Base-by-base conservation (phyloP, 2,888 invertebrate genomes). In the Acleris emargana region DNA sequence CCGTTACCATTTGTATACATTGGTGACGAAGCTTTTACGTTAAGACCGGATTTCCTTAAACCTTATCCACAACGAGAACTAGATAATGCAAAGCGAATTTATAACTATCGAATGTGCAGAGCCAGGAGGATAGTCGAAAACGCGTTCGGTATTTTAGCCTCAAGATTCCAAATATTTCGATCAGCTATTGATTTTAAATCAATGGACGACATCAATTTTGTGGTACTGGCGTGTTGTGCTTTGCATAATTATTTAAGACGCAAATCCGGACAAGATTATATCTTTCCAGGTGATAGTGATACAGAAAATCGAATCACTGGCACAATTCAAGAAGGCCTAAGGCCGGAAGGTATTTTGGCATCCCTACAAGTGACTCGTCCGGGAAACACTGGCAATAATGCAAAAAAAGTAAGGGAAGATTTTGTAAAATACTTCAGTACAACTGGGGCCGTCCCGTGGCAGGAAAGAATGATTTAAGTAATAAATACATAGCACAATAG, bases 91-190 rank as follows among this genome's bases (percentile, higher is more conserved):
- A 67, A 59, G 58, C 61, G 62, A 62, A 70, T 69, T 22, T 71
- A 53, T 58, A 70, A 71, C 55, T 70, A 70, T 58, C 59, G 69
- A 64, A 9, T 70, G 7, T 68, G 53, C 55, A 68, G 71, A 68
- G 68, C 71, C 17, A 52, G 70, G 49, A 59, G 70, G 45, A 61
- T 69, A 47, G 66, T 69, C 54, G 70, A 69, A 68, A 70, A 70
- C 59, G 67, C 38, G 38, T 38, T 38, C 63, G 54, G 70, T 67
- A 49, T 64, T 58, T 38, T 66, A 66, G 58, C 62, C 52, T 17
- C 49, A 42, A 52, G 62, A 52, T 52, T 52, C 25, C 16, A 28
- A 52, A 28, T 52, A n/a, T 28, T 52, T 51, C 51, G 22, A 22
- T 22, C 51, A 22, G 51, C 20, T 20, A 51, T 51, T 22, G 22